phyloP scores from a whole-genome alignment of 2,797 vertebrate species.

The Trachops cirrhosus region DNA sequence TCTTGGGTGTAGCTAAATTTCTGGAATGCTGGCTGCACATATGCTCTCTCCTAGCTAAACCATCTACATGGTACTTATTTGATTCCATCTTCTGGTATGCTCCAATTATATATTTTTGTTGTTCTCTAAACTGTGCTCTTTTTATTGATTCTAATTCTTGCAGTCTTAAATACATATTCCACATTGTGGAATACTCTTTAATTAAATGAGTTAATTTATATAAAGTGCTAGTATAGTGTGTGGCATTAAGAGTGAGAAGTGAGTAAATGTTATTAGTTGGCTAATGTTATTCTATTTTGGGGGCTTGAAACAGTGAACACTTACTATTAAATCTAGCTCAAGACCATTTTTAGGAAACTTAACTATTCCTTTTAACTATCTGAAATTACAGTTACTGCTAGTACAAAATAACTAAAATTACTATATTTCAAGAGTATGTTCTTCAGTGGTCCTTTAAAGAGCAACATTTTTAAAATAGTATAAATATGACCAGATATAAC shows the following conservation, averaged over 20 bases:
- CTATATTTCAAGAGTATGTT: not conserved
- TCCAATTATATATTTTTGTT: not conserved
- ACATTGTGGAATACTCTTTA: not conserved
- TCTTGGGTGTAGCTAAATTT: not conserved
- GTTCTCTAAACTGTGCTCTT: not conserved
- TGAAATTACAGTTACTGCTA: not conserved
- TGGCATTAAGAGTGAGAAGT: not conserved
- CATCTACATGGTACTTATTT: not conserved
- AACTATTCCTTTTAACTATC: conserved; percentile 26
- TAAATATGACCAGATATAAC: not conserved
- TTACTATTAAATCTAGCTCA: not conserved
- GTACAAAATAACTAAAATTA: not conserved
- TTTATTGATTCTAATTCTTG: not conserved
- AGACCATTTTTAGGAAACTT: not conserved
- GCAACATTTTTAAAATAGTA: not conserved
- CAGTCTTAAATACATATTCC: not conserved
- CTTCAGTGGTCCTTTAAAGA: not conserved
- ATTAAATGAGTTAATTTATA: not conserved
- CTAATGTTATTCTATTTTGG: not conserved
- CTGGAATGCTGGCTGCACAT: not conserved
- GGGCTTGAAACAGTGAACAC: not conserved
- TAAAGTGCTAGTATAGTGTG: not conserved
- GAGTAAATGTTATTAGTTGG: not conserved
- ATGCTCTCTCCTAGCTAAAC: not conserved
- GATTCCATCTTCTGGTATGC: not conserved